Base-by-base conservation (phyloP, 2,113 vertebrate species). In the Tachycineta bicolor region DNA sequence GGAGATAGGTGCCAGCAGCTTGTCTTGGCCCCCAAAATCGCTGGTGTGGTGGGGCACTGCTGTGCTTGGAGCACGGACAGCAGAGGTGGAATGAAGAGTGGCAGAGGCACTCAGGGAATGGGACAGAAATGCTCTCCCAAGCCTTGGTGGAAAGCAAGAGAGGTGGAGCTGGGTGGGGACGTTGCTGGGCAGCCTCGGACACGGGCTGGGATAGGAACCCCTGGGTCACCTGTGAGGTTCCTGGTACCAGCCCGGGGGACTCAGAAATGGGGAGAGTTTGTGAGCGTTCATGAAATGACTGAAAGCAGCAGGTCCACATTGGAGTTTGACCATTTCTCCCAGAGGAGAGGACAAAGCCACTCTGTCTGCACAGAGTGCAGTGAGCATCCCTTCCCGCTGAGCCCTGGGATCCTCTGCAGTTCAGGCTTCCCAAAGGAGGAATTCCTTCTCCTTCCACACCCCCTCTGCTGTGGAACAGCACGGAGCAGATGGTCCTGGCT, bases 131-230 rank as follows among this genome's bases (percentile, higher is more conserved):
- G 10, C 9, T 41, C 41, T 68, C 53, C 68, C 60, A 29, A 18
- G 20, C 8, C 13, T 73, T 68, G 53, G 31, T 14, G 59, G 60
- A 71, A 47, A 89, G 47, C 29, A 15, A 20, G 39, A 56, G 47
- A 76, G 29, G 9, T 60, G 64, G 59, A 77, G 29, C 58, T 63
- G 24, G 28, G 28, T 9, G 33, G 55, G 83, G 56, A 9, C 8
- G 12, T 0, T 24, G 44, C 22, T 10, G 0, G 2, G 49, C 47
- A 77, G 49, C 8, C 2, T 0, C 24, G 20, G 67, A 4, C 55
- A 10, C 3, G 22, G 67, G 33, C 5, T 25, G n/a, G 47, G 25
- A 28, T 1, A 16, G 34, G 31, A 2, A 29, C 26, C 23, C n/a
- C 59, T 73, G 71, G 74, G 59, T 18, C 41, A 47, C 25, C 26